phyloP scores from a whole-genome alignment of 1,140 invertebrate species.

The Drosophila pruinosa region DNA sequence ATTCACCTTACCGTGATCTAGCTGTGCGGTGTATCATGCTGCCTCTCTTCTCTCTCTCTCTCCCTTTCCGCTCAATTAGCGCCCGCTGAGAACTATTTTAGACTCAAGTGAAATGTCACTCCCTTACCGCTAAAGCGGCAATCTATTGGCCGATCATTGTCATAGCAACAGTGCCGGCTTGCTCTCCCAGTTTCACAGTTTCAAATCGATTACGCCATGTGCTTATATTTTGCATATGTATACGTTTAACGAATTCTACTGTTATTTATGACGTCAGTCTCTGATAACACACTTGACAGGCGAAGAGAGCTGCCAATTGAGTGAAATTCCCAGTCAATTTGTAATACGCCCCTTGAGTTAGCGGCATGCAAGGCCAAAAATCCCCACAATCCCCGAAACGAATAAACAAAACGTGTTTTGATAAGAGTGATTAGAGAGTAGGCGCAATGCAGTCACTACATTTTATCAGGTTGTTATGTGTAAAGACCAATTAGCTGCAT shows the following conservation, averaged over 20 bases:
- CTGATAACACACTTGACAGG: constrained; percentile 36
- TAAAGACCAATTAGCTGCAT: constrained; percentile 14
- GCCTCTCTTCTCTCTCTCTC: constrained; percentile 1
- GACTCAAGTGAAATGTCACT: constrained; percentile 2
- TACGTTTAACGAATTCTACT: constrained; percentile 35
- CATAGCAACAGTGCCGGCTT: constrained; percentile 23
- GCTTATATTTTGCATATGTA: constrained; percentile 15
- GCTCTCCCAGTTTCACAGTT: constrained; percentile 27
- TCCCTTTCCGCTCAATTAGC: constrained; percentile 11
- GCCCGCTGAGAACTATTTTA: background rate
- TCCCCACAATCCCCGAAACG: constrained; percentile 11
- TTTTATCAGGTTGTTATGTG: constrained; percentile 19
- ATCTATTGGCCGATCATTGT: constrained; percentile 14
- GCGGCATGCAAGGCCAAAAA: background rate
- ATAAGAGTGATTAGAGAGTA: constrained; percentile 35
- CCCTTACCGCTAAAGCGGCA: background rate
- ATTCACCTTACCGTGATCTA: background rate
- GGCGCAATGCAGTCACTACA: constrained; percentile 32
- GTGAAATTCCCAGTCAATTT: constrained; percentile 12
- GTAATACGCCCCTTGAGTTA: constrained; percentile 29
- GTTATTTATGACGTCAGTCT: constrained; percentile 65
- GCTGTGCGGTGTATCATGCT: constrained; percentile 5
- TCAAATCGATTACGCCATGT: background rate
- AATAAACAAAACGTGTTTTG: constrained; percentile 56
- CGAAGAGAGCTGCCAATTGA: constrained; percentile 4